Conservation (phyloP, 2,113 vertebrate species). For the Stictonetta naevosa region DNA sequence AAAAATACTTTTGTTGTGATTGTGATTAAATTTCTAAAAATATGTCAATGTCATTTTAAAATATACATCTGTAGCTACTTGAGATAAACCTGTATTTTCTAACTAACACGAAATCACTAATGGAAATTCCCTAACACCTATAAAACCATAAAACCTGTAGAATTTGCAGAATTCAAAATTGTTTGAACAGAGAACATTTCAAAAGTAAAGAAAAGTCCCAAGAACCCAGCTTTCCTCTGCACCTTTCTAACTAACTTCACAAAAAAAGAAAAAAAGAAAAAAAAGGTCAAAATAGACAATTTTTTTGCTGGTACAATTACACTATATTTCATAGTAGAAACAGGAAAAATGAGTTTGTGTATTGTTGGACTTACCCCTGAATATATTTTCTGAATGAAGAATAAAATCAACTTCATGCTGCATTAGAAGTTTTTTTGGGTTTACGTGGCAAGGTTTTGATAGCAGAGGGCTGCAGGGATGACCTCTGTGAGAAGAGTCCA, state of each 20-base stretch:
- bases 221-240: neutral
- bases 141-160: neutral
- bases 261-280: neutral
- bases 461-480: too few species aligned
- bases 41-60: constrained; percentile 16
- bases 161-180: neutral
- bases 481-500: too few species aligned
- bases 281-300: neutral
- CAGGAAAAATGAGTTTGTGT: neutral
- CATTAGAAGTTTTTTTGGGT: neutral
- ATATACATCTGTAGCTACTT: neutral
- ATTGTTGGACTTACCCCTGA: neutral
- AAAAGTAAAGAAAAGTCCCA: neutral
- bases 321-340: neutral
- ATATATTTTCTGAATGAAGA: neutral
- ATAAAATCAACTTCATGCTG: neutral
- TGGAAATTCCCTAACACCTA: neutral
- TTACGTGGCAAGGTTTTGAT: too few species aligned
- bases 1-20: neutral
- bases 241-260: neutral
- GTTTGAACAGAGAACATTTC: neutral
- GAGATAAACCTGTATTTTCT: neutral
- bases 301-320: neutral
- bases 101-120: neutral
- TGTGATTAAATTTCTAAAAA: neutral